Base-by-base conservation (phyloP, 1,140 invertebrate species). In the Bombus sylvicola region DNA sequence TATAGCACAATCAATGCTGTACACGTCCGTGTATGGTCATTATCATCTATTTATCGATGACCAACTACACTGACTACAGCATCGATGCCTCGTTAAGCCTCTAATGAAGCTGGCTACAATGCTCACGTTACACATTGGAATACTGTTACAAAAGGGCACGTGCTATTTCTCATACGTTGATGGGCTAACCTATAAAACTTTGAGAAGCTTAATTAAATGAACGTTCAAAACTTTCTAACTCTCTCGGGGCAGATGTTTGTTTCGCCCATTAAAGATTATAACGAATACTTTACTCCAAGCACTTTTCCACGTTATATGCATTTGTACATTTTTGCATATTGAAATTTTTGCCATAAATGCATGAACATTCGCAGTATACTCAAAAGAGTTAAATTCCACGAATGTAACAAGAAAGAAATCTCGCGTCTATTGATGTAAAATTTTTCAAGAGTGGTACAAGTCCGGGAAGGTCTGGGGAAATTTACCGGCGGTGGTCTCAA, bases 21-120 rank as follows among this genome's bases (percentile, higher is more conserved):
- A 66, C 71, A 22, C 41, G 72, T 12, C 12, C 34, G 10, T n/a
- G 39, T 34, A 34, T 34, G n/a, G 73, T 74, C 73, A 74, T 74
- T 74, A 74, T 74, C 39, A 74, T 37, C 73, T 53, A 28, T 75
- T 75, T 75, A 75, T 75, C 73, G 47, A 39, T 75, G 73, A 75
- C 73, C 73, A 53, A 47, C 47, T 53, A 75, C 47, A 37, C 5
- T 22, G 47, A 34, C 31, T 68, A 34, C 31, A 34, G 18, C 31
- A 6, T 39, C 73, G 43, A n/a, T 75, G 22, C 31, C 47, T 75
- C 73, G 25, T 75, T 75, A 75, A 47, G 25, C 47, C 47, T 75
- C 73, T 53, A 57, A 75, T 57, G 31, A 75, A 75, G 43, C 73
- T 25, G 31, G 73, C n/a, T 74, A 28, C 43, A 53, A 47, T 34